A percentile compares a stretch with the other conserved stretches of the same genome.
Evolutionary conservation across 2,797 vertebrate species (phyloP).

Genomic region (Stomatorhinus walkeri): DNA sequence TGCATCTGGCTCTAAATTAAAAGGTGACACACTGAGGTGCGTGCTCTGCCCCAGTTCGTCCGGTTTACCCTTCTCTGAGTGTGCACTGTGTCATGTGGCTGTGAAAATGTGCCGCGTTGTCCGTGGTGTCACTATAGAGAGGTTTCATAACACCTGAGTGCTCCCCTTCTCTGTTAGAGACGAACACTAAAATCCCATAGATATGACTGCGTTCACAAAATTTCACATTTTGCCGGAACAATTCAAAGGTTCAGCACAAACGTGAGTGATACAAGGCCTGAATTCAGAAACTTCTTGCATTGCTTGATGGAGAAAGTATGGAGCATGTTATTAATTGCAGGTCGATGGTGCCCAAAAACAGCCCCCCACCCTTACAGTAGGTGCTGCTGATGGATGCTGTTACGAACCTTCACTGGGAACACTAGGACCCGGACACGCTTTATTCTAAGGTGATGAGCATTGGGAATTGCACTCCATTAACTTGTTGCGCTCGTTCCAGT

Average conservation of each 20-base stretch:
- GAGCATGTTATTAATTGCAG: not conserved
- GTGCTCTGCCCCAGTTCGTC: not conserved
- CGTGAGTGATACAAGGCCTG: not conserved
- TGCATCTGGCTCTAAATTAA: not conserved
- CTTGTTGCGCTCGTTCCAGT: slow-evolving; percentile 37
- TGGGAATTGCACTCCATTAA: slow-evolving; percentile 45
- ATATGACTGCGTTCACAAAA: not conserved
- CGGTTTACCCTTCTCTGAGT: not conserved
- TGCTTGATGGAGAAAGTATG: not conserved
- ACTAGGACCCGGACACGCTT: slow-evolving; percentile 19
- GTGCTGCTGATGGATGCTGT: slow-evolving; percentile 34
- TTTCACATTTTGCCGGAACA: not conserved
- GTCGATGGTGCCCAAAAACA: slow-evolving; percentile 26
- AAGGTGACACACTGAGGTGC: not conserved
- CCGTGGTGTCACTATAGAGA: not conserved
- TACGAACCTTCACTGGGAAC: slow-evolving; percentile 29
- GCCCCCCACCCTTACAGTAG: slow-evolving; percentile 21
- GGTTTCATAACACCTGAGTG: not conserved
- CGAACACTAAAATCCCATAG: not conserved
- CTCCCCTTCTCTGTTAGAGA: not conserved
- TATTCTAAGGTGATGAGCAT: slow-evolving; percentile 38
- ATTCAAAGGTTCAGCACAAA: not conserved
- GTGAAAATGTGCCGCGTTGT: not conserved
- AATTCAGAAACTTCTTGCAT: not conserved
- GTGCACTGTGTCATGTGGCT: not conserved